A percentile compares a stretch with the other conserved stretches of the same genome.
phyloP scores from a whole-genome alignment of 2,113 vertebrate species.

The Lonchura striata region DNA sequence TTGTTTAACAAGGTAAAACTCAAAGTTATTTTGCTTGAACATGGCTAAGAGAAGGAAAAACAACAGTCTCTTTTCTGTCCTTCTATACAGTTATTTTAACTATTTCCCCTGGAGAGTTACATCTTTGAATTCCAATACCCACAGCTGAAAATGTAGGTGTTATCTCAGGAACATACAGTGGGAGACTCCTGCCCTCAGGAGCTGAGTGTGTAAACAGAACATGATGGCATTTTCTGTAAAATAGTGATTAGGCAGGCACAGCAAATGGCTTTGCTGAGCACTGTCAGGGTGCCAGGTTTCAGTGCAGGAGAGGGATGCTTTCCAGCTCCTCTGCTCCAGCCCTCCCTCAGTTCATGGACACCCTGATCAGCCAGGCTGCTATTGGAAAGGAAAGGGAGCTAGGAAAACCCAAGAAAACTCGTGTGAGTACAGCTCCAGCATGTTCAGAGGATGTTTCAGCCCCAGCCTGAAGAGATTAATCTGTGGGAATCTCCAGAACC shows the following conservation, averaged over 20 bases:
- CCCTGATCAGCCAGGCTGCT: background rate
- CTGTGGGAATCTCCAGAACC: background rate
- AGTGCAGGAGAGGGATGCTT: background rate
- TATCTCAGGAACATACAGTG: accelerated
- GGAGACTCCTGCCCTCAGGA: background rate
- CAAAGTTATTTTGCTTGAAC: background rate
- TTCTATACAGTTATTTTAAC: background rate
- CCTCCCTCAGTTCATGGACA: background rate
- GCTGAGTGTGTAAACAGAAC: background rate
- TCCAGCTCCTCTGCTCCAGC: accelerated
- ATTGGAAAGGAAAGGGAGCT: background rate
- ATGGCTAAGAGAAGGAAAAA: background rate
- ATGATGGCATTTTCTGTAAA: background rate
- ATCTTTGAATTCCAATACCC: background rate
- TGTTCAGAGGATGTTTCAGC: background rate
- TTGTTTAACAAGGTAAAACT: background rate
- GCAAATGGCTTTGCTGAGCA: background rate
- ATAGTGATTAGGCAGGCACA: accelerated
- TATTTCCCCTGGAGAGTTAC: background rate
- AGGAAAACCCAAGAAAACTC: background rate
- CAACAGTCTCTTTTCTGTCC: background rate
- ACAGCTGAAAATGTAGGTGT: background rate
- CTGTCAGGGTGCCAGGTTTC: background rate
- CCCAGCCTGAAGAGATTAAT: background rate
- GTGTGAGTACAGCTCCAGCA: background rate